Percentiles rank a stretch among this genome's conserved stretches.
phyloP scores from a whole-genome alignment of 2,797 vertebrate genomes.

The Saguinus oedipus region DNA sequence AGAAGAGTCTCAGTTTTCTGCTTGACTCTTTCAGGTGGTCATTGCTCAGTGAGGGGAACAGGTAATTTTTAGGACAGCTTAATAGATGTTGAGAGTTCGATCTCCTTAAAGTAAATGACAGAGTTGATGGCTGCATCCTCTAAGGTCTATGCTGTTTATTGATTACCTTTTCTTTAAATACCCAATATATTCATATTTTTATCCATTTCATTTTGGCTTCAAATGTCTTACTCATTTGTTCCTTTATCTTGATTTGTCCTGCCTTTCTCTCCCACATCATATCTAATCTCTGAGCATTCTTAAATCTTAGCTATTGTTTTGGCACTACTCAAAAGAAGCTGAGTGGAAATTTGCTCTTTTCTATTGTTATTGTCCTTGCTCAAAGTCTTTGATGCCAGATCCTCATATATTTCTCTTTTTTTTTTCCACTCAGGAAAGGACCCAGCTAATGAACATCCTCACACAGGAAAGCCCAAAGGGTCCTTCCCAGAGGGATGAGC shows the following conservation, averaged over 20 bases:
- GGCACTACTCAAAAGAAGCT: not conserved
- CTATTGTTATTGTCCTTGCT: not conserved
- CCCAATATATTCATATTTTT: not conserved
- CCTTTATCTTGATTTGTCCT: not conserved
- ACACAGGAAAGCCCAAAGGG: too few species aligned
- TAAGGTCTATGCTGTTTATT: not conserved
- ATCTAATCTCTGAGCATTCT: not conserved
- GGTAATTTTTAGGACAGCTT: not conserved
- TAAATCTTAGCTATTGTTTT: not conserved
- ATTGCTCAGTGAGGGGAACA: not conserved
- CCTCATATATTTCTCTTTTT: not conserved
- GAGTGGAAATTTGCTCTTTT: not conserved
- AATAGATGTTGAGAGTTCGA: not conserved
- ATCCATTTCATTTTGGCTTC: not conserved
- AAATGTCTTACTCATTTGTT: not conserved
- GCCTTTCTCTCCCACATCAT: not conserved
- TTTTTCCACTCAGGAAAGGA: too few species aligned
- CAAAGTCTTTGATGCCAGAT: not conserved
- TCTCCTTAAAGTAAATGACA: not conserved
- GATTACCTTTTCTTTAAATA: not conserved
- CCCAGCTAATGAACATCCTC: too few species aligned
- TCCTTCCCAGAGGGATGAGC: too few species aligned
- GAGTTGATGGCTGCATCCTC: not conserved
- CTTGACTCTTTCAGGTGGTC: not conserved
- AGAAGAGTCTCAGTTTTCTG: not conserved